Base-by-base conservation (phyloP, 2,888 invertebrate genomes). In the Habroteleia sp. region DNA sequence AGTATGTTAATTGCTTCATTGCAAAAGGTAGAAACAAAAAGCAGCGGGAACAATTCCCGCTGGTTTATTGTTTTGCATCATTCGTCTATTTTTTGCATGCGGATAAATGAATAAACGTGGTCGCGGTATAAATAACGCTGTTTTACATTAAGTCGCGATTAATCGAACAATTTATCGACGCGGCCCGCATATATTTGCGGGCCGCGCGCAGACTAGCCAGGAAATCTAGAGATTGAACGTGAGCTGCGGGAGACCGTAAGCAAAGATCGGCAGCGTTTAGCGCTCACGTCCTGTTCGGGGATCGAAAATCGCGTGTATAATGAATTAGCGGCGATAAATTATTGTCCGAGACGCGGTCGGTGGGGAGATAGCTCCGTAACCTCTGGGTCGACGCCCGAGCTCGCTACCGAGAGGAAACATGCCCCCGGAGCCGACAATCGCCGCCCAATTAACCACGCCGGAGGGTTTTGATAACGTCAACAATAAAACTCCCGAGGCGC, bases 391-490 rank as follows among this genome's bases (percentile, higher is more conserved):
- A 74, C 74, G 74, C 16, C 68, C 74, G 73, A 54, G 62, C 17
- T 20, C 60, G 74, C 74, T 68, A 74, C 74, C 56, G 69, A 63
- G 65, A 35, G 65, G 27, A 37, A 23, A 37, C 20, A 48, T 60
- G 60, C 60, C 60, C 48, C 52, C 54, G 58, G 50, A 69, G 75
- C 37, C 66, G 77, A 84, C 84, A 85, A 85, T 85, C 82, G 82
- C 81, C 80, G 82, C 82, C 83, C 85, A 86, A 86, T 85, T 86
- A 86, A 85, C 83, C 81, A 74, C 79, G 81, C 78, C 81, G 75
- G 80, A 82, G 83, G 83, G 82, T 79, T 82, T 80, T 81, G 76
- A 80, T 79, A 84, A 83, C 81, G 80, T 81, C 82, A 82, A 82
- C 84, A 84, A 85, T 83, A 82, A n/a, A n/a, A 83, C 82, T 78